phyloP scores from a whole-genome alignment of 2,888 invertebrate species.

The Drosophila mettleri region DNA sequence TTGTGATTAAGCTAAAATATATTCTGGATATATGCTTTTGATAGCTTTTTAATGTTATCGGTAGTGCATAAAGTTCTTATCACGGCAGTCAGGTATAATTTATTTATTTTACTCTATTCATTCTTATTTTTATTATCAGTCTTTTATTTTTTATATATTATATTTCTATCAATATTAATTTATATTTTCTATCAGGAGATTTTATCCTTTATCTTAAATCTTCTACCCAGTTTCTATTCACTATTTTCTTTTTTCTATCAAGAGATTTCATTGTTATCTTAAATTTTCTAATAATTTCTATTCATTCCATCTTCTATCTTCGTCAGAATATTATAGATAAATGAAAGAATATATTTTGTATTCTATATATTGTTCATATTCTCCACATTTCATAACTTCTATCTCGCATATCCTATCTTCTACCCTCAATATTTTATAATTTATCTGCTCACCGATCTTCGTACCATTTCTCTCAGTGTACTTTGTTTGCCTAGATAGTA shows the following conservation, averaged over 20 bases:
- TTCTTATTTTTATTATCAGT: too few relatives aligned
- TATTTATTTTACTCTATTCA: too few relatives aligned
- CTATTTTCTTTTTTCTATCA: neutral
- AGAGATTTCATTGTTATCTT: too few relatives aligned
- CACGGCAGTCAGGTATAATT: neutral
- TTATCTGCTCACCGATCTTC: neutral
- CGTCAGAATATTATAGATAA: too few relatives aligned
- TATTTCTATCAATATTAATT: neutral
- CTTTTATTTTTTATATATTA: neutral
- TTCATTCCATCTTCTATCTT: too few relatives aligned
- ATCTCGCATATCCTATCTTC: neutral
- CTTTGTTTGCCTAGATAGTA: slow-evolving; percentile 19
- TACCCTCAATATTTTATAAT: too few relatives aligned
- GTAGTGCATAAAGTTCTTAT: neutral
- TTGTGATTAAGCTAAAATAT: neutral
- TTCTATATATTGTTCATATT: too few relatives aligned
- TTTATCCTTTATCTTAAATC: neutral
- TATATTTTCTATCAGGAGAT: too few relatives aligned
- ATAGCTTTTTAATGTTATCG: neutral
- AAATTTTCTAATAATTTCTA: too few relatives aligned
- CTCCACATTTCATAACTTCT: too few relatives aligned
- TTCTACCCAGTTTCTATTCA: neutral
- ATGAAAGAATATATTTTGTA: too few relatives aligned
- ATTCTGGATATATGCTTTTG: neutral
- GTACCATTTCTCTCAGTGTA: slow-evolving; percentile 24